phyloP scores from a whole-genome alignment of 2,888 invertebrate genomes.

The Girardia tigrina region DNA sequence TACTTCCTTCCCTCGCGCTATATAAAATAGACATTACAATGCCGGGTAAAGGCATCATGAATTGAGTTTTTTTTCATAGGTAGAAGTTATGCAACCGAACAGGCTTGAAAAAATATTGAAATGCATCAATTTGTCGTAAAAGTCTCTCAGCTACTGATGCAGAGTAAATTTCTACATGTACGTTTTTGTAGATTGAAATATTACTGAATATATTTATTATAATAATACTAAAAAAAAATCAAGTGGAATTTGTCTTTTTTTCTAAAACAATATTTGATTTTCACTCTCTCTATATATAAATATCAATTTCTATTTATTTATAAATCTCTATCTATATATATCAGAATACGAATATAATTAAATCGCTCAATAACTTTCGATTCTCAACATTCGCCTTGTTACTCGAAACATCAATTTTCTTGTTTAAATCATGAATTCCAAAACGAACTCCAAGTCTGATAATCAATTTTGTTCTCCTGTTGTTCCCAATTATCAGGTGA shows the following conservation, averaged over 20 bases:
- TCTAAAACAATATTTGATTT: too few species aligned
- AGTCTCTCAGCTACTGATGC: slow-evolving; percentile 15
- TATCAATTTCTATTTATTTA: not conserved
- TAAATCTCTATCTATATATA: not conserved
- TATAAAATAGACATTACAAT: slow-evolving; percentile 23
- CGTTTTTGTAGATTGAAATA: not conserved
- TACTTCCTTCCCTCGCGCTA: slow-evolving; percentile 10
- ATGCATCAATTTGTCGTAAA: slow-evolving; percentile 23
- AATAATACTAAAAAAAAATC: slow-evolving; percentile 23
- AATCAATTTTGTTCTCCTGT: slow-evolving; percentile 19
- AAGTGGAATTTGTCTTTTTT: slow-evolving; percentile 4
- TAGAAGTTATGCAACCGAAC: slow-evolving; percentile 23
- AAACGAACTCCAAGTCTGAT: not conserved
- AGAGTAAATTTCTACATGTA: slow-evolving; percentile 23
- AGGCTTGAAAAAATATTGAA: slow-evolving; percentile 16
- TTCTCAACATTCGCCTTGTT: not conserved
- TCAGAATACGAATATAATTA: not conserved
- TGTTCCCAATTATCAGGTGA: slow-evolving; percentile 8
- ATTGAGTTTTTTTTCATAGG: slow-evolving; percentile 18
- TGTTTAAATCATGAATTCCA: not conserved
- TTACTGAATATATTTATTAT: slow-evolving; percentile 23
- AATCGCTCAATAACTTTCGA: not conserved
- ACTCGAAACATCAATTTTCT: too few species aligned
- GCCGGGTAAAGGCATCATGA: slow-evolving; percentile 4
- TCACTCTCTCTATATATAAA: not conserved